Base-by-base conservation (phyloP, 2,797 vertebrate species). In the Meda fulgida region DNA sequence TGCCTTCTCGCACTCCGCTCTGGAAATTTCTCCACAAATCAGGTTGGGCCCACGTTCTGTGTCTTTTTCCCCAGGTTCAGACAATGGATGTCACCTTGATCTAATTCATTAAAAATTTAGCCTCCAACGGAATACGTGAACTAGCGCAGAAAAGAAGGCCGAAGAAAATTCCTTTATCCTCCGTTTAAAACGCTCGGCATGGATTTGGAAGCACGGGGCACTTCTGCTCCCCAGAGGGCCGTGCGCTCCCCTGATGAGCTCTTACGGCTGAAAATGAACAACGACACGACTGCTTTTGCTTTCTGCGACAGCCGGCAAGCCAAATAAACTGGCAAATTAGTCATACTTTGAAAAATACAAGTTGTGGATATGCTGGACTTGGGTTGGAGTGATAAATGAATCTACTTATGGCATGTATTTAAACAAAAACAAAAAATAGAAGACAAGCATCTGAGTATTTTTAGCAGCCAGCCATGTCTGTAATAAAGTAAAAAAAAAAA, bases 71-170 rank as follows among this genome's bases (percentile, higher is more conserved):
- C 78, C 84, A 79, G 88, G 87, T 87, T 83, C 78, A 89, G 82
- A 88, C 88, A 75, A 73, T 83, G 79, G 86, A 88, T 89, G 89
- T 92, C 91, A 92, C 89, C 90, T 91, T 90, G 88, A 88, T 89
- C 87, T 88, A 89, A 84, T 90, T 91, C 87, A 87, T 89, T 89
- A 90, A 79, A 77, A 46, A 85, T 81, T 34, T 87, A 23, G 88
- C 88, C 90, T 89, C 85, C 36, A 87, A 89, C 83, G 66, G 58
- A 86, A 84, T 79, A 75, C 16, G 55, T 34, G 85, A 58, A 78
- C 71, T 75, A 77, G 82, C 48, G 65, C 72, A 81, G 40, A 86
- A 78, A 36, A 66, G 55, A 75, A 73, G 75, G 51, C 55, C 14
- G 66, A 48, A 51, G 67, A 72, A 78, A 72, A 83, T 63, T 72